A percentile compares a stretch with the other conserved stretches of the same genome.
These are phyloP conservation scores for Luidia sarsii DNA, from an alignment of 53 echinoderm and acorn worm species.

Conservation along the genomic window DNA sequence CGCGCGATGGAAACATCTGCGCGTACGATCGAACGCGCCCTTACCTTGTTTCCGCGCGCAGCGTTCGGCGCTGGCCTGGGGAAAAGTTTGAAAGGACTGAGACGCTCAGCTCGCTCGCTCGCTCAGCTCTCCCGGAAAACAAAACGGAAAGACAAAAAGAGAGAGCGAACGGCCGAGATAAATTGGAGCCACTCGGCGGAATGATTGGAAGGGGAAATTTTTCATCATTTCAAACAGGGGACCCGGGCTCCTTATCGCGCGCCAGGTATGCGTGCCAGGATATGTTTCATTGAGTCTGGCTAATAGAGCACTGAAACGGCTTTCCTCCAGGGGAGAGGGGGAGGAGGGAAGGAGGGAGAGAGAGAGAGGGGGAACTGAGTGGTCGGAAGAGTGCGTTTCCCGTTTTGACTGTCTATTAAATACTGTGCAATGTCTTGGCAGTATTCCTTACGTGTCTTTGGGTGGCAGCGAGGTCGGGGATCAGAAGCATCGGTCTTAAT, in stretches of 20 bases:
- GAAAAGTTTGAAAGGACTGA: not conserved
- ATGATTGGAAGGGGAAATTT: constrained; percentile 29
- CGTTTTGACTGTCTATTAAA: constrained; percentile 45
- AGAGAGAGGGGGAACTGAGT: not conserved
- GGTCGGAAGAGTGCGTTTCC: constrained; percentile 42
- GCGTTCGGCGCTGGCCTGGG: not conserved
- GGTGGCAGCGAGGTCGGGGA: no score
- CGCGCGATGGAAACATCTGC: no score
- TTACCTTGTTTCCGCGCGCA: no score
- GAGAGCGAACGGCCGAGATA: no score
- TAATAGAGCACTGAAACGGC: constrained; percentile 37
- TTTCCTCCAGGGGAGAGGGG: constrained; percentile 3
- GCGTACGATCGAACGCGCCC: no score
- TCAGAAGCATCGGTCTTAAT: no score
- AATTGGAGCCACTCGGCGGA: constrained; percentile 29
- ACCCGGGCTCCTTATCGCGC: constrained; percentile 27
- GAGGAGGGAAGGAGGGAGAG: no score
- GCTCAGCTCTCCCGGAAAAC: no score
- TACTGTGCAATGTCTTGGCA: constrained; percentile 27
- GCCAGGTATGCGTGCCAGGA: constrained; percentile 35
- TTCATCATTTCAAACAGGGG: constrained; percentile 41
- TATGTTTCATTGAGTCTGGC: constrained; percentile 39
- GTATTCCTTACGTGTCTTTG: no score
- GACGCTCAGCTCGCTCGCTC: no score
- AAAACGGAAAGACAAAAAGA: no score